These are phyloP conservation scores for Brachionus paranguensis DNA, from an alignment of 1,140 invertebrate genomes.

Conservation along the genomic window DNA sequence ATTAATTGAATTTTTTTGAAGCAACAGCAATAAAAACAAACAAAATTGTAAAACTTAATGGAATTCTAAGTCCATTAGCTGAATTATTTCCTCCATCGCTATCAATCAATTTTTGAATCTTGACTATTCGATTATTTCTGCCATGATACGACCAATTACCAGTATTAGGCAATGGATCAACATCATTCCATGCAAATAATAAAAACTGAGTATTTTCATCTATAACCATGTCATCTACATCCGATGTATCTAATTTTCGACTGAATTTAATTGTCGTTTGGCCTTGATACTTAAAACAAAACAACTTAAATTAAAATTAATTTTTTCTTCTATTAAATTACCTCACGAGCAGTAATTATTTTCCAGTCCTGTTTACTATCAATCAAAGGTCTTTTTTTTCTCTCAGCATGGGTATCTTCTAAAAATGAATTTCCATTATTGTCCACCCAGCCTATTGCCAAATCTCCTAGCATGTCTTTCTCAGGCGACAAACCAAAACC, in stretches of 20 bases:
- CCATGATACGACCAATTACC: conserved; percentile 24
- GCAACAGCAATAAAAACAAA: neutral
- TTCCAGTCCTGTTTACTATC: neutral
- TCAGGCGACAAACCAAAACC: conserved; percentile 72
- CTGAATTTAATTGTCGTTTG: neutral
- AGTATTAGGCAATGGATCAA: neutral
- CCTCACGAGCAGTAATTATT: neutral
- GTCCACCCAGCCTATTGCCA: neutral
- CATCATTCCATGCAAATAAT: conserved; percentile 27
- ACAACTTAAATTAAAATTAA: too few relatives aligned
- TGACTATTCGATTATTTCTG: conserved; percentile 6
- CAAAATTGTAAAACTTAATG: neutral
- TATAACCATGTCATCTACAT: neutral
- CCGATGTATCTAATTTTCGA: conserved; percentile 11
- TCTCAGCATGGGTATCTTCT: neutral
- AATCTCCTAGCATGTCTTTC: conserved; percentile 65
- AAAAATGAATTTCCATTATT: conserved; percentile 2
- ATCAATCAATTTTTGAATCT: neutral
- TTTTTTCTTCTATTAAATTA: neutral
- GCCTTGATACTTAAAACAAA: neutral
- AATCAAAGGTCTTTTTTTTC: neutral
- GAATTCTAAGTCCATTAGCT: neutral
- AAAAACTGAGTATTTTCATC: conserved; percentile 6
- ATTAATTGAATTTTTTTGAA: neutral
- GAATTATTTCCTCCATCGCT: neutral